A percentile compares a stretch with the other conserved stretches of the same genome.
Evolutionary conservation across 1,140 invertebrate genomes (phyloP).

Genomic region (Thalassaphorura encarpata): DNA sequence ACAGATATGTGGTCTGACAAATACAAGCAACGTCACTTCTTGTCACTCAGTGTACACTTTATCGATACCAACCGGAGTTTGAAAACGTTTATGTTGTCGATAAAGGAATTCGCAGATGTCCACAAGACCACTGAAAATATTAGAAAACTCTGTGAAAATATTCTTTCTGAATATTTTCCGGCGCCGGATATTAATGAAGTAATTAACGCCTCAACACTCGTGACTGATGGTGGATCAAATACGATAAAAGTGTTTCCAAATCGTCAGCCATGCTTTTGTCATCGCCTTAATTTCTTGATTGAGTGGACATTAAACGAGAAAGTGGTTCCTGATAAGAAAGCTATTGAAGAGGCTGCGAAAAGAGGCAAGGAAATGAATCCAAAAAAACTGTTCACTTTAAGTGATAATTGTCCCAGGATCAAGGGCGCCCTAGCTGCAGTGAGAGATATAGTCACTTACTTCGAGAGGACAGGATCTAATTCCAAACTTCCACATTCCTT

Average conservation of each 20-base stretch:
- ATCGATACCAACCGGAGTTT: not conserved
- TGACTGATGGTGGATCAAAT: conserved; percentile 16
- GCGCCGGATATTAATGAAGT: not conserved
- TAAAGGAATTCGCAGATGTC: conserved; percentile 7
- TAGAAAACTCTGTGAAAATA: not conserved
- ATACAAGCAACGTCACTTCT: conserved; percentile 10
- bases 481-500: not conserved
- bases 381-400: conserved; percentile 7
- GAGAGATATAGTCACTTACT: conserved; percentile 7
- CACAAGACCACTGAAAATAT: conserved; percentile 12
- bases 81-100: not conserved
- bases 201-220: not conserved
- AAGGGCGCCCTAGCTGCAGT: not conserved
- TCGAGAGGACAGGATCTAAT: conserved; percentile 2
- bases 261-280: conserved; percentile 12
- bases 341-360: not conserved
- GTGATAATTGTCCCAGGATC: not conserved
- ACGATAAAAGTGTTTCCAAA: conserved; percentile 4
- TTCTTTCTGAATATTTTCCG: conserved; percentile 1
- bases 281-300: conserved; percentile 7
- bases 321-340: not conserved
- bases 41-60: conserved; percentile 15
- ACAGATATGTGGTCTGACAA: conserved; percentile 21
- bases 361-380: not conserved
- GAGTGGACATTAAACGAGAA: conserved; percentile 4